These are phyloP conservation scores for Scomber japonicus DNA, from an alignment of 2,113 vertebrate species.

Conservation along the genomic window DNA sequence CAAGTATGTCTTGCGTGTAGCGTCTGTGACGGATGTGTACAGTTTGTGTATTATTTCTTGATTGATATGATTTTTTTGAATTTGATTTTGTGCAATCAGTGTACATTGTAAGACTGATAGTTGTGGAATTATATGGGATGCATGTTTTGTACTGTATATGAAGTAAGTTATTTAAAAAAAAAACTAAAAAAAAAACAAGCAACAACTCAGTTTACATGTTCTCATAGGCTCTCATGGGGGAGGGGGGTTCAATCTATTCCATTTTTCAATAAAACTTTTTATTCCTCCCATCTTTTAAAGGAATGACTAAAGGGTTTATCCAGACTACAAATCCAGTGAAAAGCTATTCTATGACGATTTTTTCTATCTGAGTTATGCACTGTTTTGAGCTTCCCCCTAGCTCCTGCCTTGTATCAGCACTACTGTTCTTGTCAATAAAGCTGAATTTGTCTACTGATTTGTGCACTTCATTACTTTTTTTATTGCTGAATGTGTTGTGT, in stretches of 20 bases:
- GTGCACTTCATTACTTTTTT: neutral
- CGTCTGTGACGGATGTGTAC: constrained; percentile 77
- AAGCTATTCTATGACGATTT: constrained; percentile 42
- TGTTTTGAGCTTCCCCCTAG: constrained; percentile 71
- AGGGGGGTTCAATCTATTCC: constrained; percentile 48
- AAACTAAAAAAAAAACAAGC: constrained; percentile 15
- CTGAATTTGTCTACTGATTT: constrained; percentile 72
- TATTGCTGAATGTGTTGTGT: too few relatives aligned
- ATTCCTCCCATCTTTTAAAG: constrained; percentile 65
- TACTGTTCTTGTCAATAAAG: constrained; percentile 83
- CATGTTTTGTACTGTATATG: constrained; percentile 81
- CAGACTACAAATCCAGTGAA: constrained; percentile 36
- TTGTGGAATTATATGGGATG: constrained; percentile 77
- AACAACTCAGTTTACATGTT: constrained; percentile 60
- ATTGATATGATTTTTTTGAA: constrained; percentile 47
- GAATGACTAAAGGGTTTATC: constrained; percentile 46
- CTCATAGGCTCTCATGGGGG: constrained; percentile 36
- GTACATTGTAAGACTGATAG: constrained; percentile 72
- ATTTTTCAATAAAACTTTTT: constrained; percentile 67
- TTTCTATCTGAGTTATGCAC: constrained; percentile 71
- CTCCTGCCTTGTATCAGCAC: constrained; percentile 80
- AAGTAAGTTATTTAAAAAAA: constrained; percentile 46
- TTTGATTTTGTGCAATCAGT: constrained; percentile 72
- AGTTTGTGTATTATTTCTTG: constrained; percentile 67
- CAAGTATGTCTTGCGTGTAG: constrained; percentile 74